Base-by-base conservation (phyloP, 2,113 vertebrate genomes). In the Burhinus oedicnemus region DNA sequence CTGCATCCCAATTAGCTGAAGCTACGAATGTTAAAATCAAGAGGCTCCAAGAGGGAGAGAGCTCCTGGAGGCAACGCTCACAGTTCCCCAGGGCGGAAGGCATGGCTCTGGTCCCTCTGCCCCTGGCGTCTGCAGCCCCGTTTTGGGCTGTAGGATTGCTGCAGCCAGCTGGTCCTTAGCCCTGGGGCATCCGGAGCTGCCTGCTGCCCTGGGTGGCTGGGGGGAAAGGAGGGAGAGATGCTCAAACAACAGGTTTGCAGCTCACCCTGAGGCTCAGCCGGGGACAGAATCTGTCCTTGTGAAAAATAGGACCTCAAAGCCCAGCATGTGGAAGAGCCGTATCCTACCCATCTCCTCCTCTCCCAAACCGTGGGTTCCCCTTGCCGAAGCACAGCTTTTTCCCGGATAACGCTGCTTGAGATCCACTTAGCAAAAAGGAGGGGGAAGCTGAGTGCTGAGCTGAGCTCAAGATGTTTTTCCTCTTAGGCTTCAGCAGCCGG, bases 1-100 rank as follows among this genome's bases (percentile, higher is more conserved):
- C 96, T 97, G 95, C 94, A 95, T 95, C 69, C 78, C 9, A 18
- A 91, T 96, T 30, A 95, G 80, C 86, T 79, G 80, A 12, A 82
- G 70, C 66, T 54, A 11, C 4, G 18, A 38, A 18, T 9, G 38
- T 9, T 34, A 10, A 52, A 66, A 68, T 6, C 18, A 8, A 57
- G 78, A 77, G 22, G 49, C 60, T 87, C 38, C 8, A 3, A 38
- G 92, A 58, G 25, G 54, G 54, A 68, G 57, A 29, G 26, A 38
- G 18, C 79, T 90, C 21, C 30, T 68, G 75, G 32, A 34, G 64
- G 12, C 21, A 30, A 62, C 0, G 21, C 69, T 89, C 15, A 4
- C 0, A 2, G 45, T 6, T 82, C 29, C 13, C 13, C 17, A 38
- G 64, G 68, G 69, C 17, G 72, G 45, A n/a, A 77, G 58, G 58